Conservation (phyloP, 2,113 vertebrate species). For the Pluvianellus socialis region DNA sequence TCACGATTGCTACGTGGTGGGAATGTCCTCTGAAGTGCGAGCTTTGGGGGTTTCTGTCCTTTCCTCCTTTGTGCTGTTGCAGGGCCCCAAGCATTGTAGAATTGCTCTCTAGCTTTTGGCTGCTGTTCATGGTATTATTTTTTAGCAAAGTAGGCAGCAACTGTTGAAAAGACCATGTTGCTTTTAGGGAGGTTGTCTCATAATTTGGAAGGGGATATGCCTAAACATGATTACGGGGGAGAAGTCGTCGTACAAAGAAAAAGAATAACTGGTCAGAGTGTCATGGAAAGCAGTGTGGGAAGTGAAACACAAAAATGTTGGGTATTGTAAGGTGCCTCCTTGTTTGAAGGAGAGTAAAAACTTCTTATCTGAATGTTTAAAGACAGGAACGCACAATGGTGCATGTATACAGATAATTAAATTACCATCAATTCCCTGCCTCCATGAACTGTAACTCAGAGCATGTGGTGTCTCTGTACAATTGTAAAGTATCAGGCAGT, state of each 20-base stretch:
- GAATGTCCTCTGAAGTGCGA: slow-evolving; percentile 27
- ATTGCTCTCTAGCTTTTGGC: neutral
- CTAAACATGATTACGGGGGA: neutral
- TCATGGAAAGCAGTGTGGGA: neutral
- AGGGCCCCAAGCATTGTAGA: neutral
- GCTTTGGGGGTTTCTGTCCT: slow-evolving; percentile 9
- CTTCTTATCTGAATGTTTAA: neutral
- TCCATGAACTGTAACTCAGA: neutral
- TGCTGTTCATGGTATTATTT: neutral
- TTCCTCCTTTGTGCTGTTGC: neutral
- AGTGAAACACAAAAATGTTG: neutral
- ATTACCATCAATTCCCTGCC: neutral
- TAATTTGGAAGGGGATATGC: neutral
- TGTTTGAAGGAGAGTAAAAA: neutral
- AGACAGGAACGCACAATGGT: neutral
- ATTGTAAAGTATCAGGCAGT: neutral
- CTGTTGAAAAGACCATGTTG: slow-evolving; percentile 1
- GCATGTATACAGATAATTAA: neutral
- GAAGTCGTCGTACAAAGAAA: neutral
- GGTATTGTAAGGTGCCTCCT: neutral
- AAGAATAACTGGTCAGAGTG: neutral
- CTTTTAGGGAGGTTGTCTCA: neutral
- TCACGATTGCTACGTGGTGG: slow-evolving; percentile 13
- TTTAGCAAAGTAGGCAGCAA: neutral
- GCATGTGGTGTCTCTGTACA: neutral